phyloP scores from a whole-genome alignment of 2,113 vertebrate genomes.

The Baryphthengus martii region DNA sequence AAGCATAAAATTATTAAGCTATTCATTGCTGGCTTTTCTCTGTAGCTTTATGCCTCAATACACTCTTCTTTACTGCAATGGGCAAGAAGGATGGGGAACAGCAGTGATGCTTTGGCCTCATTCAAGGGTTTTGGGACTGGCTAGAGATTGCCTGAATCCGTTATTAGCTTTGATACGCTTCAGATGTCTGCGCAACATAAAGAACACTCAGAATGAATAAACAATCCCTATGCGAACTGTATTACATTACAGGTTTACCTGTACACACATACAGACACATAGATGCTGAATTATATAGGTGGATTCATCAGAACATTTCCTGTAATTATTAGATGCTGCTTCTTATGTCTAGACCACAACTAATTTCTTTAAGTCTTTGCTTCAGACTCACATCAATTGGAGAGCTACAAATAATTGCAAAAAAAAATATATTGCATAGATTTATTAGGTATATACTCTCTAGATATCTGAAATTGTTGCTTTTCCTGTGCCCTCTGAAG shows the following conservation, averaged over 20 bases:
- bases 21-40: background rate
- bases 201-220: background rate
- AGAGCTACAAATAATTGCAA: background rate
- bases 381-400: background rate
- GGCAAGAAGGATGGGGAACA: background rate
- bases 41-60: background rate
- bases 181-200: background rate
- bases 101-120: rapidly evolving
- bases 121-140: background rate
- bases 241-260: background rate
- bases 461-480: background rate
- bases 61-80: background rate
- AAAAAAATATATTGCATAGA: background rate
- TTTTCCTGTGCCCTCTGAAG: background rate
- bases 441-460: background rate
- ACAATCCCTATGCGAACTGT: background rate
- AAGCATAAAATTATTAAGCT: background rate
- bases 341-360: background rate
- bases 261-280: rapidly evolving
- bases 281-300: background rate
- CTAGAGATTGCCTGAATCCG: background rate
- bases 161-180: background rate
- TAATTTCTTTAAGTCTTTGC: background rate
- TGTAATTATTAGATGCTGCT: background rate
- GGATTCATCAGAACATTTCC: background rate